phyloP scores from a whole-genome alignment of 2,113 vertebrate genomes.

The Otis tarda region DNA sequence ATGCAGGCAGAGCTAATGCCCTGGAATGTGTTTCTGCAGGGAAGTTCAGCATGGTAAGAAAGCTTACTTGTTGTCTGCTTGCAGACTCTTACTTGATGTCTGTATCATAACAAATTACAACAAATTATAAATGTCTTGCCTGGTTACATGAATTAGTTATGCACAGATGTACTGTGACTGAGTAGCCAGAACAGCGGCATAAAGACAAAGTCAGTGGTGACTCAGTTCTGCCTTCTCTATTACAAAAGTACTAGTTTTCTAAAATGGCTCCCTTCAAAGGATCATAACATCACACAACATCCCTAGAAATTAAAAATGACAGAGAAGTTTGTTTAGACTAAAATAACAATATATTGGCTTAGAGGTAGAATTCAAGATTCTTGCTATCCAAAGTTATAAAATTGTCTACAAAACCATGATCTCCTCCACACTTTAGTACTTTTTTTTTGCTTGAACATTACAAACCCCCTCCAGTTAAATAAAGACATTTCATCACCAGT shows the following conservation, averaged over 20 bases:
- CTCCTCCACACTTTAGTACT: not conserved
- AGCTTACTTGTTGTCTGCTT: not conserved
- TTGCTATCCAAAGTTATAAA: not conserved
- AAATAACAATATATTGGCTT: not conserved
- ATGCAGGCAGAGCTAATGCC: not conserved
- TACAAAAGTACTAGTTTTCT: not conserved
- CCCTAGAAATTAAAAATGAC: not conserved
- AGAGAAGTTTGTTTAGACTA: not conserved
- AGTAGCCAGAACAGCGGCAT: not conserved
- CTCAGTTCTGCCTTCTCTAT: not conserved
- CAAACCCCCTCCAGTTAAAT: not conserved
- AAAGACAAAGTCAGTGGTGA: not conserved
- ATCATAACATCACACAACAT: not conserved
- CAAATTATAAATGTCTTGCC: not conserved
- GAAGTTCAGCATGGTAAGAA: not conserved
- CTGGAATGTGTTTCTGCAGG: not conserved
- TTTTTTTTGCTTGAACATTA: not conserved
- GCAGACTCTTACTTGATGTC: not conserved
- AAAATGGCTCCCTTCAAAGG: not conserved
- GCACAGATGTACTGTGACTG: not conserved
- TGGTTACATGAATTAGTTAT: constrained; percentile 30
- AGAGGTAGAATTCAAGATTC: not conserved
- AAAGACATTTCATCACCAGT: not conserved
- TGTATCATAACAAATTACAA: not conserved
- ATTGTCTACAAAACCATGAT: not conserved